These are phyloP conservation scores for Scortum barcoo DNA, from an alignment of 2,113 vertebrate species.

Conservation along the genomic window DNA sequence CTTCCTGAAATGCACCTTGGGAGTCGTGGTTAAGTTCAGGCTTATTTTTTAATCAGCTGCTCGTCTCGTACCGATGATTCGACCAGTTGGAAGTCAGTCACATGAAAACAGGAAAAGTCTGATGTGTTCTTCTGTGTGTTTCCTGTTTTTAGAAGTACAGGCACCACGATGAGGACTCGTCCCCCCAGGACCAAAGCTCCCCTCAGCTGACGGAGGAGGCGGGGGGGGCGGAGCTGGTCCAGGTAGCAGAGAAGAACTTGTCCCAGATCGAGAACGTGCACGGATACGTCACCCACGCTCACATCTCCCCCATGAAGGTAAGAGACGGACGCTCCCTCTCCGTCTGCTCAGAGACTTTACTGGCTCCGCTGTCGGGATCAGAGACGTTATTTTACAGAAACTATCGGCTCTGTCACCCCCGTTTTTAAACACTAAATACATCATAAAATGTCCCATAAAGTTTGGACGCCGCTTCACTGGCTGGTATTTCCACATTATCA, in stretches of 20 bases:
- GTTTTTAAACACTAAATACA: no score
- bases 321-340: not conserved
- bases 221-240: slow-evolving; percentile 92
- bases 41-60: not conserved
- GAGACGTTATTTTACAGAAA: no score
- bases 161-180: slow-evolving; percentile 93
- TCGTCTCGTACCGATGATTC: not conserved
- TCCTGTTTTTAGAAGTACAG: slow-evolving; percentile 89
- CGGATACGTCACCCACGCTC: slow-evolving; percentile 94
- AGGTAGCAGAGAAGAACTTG: slow-evolving; percentile 95
- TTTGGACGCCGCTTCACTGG: no score
- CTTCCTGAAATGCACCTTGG: not conserved
- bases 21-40: not conserved
- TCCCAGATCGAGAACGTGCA: slow-evolving; percentile 96
- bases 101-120: no score
- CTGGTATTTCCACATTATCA: no score
- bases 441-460: no score
- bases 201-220: slow-evolving; percentile 89
- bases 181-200: slow-evolving; percentile 91
- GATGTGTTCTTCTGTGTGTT: not conserved
- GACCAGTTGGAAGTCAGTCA: not conserved
- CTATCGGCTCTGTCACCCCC: no score
- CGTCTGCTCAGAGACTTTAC: not conserved
- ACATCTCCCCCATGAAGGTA: slow-evolving; percentile 99
- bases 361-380: no score